phyloP scores from a whole-genome alignment of 2,797 vertebrate species.

The Botia kubotai region DNA sequence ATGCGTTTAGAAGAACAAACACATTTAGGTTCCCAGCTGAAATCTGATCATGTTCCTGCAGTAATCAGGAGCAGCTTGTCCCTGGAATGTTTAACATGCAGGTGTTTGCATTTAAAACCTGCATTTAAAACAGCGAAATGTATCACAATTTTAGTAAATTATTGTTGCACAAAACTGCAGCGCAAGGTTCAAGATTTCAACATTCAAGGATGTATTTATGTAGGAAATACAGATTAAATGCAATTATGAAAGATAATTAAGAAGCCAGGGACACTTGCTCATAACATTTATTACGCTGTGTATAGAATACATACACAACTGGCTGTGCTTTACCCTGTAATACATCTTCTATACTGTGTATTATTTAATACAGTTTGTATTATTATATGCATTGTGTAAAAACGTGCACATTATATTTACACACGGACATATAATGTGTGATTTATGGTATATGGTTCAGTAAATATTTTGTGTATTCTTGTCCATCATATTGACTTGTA shows the following conservation, averaged over 20 bases:
- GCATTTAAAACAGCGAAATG: not conserved
- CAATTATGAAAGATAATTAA: not conserved
- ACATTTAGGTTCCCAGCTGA: constrained; percentile 17
- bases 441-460: too few relatives aligned
- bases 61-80: not conserved
- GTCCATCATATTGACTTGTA: too few relatives aligned
- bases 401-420: too few relatives aligned
- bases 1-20: not conserved
- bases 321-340: not conserved
- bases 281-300: constrained; percentile 10
- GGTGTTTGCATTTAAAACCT: not conserved
- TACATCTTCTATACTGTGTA: not conserved
- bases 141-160: not conserved
- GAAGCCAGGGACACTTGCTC: not conserved
- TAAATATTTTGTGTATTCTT: too few relatives aligned
- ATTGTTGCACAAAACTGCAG: not conserved
- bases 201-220: not conserved
- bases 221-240: not conserved
- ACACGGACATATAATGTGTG: too few relatives aligned
- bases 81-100: not conserved
- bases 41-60: constrained; percentile 9
- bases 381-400: not conserved
- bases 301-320: not conserved
- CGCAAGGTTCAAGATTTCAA: not conserved
- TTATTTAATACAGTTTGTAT: not conserved